Evolutionary conservation across 2,113 vertebrate genomes (phyloP), one percentile per base, ranked within the genome.

Genomic region (Eptesicus fuscus): DNA sequence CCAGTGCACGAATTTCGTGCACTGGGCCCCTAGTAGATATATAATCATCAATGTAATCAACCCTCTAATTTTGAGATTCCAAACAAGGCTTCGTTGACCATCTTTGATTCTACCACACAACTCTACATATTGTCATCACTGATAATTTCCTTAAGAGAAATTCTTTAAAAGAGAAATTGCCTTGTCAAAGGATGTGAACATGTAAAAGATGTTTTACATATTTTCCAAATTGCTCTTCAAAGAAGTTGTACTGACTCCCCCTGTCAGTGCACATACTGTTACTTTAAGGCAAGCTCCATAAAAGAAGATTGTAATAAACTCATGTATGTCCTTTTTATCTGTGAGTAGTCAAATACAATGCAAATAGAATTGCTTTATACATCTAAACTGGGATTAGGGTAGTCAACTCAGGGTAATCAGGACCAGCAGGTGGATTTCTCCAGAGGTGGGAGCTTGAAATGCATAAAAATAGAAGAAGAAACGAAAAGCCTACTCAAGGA

Each of bases 141-240:
- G 7, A 44, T 83, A n/a, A 79, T 96, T 90, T 89, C n/a, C 82
- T 71, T 87, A 59, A 53, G 61, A 87, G 47, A 92, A 89, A 63
- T 84, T 91, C 42, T 69, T 65, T 42, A 32, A 74, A 74, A 70
- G 78, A 90, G 7, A n/a, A 79, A 63, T 70, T 51, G 11, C n/a
- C 44, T 63, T 40, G 32, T 44, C 7, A 76, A 89, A 94, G 42
- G 47, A 40, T 0, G 25, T 35, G 18, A 32, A 86, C 22, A 78
- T 89, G 71, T 94, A 42, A 59, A 94, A 82, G 16, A 77, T 44
- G 44, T 89, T 77, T 67, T 71, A 37, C 37, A 6, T 65, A 56
- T 86, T 83, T 88, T 89, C 73, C 49, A 83, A 82, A 59, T 69
- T 92, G 35, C 10, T 22, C 8, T 63, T 90, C 69, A 71, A 67